These are phyloP conservation scores for Globia sparganii DNA, from an alignment of 2,888 invertebrate genomes.

Conservation along the genomic window DNA sequence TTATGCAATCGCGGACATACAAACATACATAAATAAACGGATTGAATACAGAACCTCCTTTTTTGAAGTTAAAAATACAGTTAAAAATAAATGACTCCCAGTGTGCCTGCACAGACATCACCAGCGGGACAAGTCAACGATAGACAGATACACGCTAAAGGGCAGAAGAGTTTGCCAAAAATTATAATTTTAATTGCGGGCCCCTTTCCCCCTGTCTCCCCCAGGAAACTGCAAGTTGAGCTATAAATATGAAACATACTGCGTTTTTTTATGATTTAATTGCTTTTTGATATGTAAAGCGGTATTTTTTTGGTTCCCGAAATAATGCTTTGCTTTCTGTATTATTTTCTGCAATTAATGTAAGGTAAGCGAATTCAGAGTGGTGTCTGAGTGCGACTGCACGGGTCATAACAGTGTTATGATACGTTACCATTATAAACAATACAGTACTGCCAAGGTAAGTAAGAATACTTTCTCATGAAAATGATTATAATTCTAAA, in stretches of 20 bases:
- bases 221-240: conserved; percentile 71
- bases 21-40: no score
- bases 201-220: conserved; percentile 75
- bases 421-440: not conserved
- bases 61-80: no score
- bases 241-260: conserved; percentile 76
- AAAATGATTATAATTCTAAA: not conserved
- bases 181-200: conserved; percentile 90
- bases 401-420: not conserved
- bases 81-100: conserved; percentile 56
- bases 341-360: conserved; percentile 35
- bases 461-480: not conserved
- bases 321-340: conserved; percentile 43
- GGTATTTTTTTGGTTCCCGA: conserved; percentile 51
- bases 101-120: conserved; percentile 71
- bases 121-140: conserved; percentile 87
- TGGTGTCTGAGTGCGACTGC: conserved; percentile 29
- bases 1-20: no score
- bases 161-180: conserved; percentile 89
- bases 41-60: no score
- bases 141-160: conserved; percentile 84
- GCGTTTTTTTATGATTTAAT: conserved; percentile 70
- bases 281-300: conserved; percentile 69
- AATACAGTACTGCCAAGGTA: not conserved
- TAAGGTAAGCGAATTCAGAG: conserved; percentile 39